phyloP scores from a whole-genome alignment of 2,113 vertebrate genomes.

The Pycnonotus jocosus region DNA sequence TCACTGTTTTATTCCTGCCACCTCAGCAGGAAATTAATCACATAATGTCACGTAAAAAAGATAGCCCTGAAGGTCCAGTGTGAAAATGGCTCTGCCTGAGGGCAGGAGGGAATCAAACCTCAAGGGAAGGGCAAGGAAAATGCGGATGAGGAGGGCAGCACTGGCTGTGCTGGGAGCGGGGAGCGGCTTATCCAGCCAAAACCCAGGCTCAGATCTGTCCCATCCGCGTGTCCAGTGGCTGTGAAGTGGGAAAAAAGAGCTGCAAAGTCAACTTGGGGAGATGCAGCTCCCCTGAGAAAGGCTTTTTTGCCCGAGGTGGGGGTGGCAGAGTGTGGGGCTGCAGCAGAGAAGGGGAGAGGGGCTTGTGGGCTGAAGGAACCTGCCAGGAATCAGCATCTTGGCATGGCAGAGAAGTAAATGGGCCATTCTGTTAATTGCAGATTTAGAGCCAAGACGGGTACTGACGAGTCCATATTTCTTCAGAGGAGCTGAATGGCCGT shows the following conservation, averaged over 20 bases:
- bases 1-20: slow-evolving; percentile 6
- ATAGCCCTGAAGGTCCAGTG: not conserved
- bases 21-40: slow-evolving; percentile 21
- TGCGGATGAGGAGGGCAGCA: not conserved
- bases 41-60: not conserved
- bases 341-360: not conserved
- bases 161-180: rapidly evolving
- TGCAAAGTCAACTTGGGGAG: not conserved
- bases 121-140: not conserved
- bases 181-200: not conserved
- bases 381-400: not conserved
- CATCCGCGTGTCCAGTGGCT: rapidly evolving
- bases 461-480: slow-evolving; percentile 47
- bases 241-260: not conserved
- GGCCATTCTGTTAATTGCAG: not conserved
- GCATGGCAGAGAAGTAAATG: not conserved
- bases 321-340: not conserved
- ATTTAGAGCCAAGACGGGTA: slow-evolving; percentile 18
- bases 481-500: not conserved
- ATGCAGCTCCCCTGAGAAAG: not conserved
- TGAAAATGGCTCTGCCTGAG: not conserved
- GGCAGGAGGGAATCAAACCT: not conserved
- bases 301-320: not conserved
- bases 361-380: not conserved
- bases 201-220: not conserved